phyloP scores from a whole-genome alignment of 2,888 invertebrate genomes.

The Gymnoscelis rufifasciata region DNA sequence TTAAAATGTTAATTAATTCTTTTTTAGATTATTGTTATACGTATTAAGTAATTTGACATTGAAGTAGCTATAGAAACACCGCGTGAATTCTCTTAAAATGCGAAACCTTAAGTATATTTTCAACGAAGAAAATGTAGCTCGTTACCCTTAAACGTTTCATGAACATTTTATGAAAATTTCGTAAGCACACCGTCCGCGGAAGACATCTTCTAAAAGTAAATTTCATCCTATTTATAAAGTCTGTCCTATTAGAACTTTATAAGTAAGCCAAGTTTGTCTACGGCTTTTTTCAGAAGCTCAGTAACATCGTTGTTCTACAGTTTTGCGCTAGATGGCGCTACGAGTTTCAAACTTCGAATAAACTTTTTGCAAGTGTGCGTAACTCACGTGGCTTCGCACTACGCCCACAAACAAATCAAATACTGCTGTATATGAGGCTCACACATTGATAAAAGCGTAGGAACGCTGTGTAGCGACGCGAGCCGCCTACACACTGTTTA shows the following conservation, averaged over 20 bases:
- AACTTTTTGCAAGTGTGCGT: slow-evolving; percentile 49
- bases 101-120: background rate
- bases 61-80: background rate
- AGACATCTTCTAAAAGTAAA: slow-evolving; percentile 5
- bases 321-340: slow-evolving; percentile 63
- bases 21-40: background rate
- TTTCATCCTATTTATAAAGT: slow-evolving; percentile 7
- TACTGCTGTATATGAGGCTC: slow-evolving; percentile 17
- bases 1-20: slow-evolving; percentile 8
- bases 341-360: slow-evolving; percentile 43
- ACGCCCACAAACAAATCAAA: slow-evolving; percentile 30
- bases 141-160: background rate
- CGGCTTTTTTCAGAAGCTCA: slow-evolving; percentile 43
- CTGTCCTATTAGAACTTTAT: slow-evolving; percentile 21
- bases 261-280: slow-evolving; percentile 34
- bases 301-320: slow-evolving; percentile 40
- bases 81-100: background rate
- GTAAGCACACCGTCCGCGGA: background rate
- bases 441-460: slow-evolving; percentile 25
- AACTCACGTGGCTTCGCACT: slow-evolving; percentile 36
- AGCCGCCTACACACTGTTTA: slow-evolving; percentile 21
- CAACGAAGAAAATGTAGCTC: background rate
- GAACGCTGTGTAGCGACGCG: slow-evolving; percentile 21
- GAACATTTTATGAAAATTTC: slow-evolving; percentile 3
- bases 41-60: background rate